Evolutionary conservation across 64 coral and sea anemone species (phyloP), one percentile per base, ranked within the genome.

Genomic region (Montipora capricornis): DNA sequence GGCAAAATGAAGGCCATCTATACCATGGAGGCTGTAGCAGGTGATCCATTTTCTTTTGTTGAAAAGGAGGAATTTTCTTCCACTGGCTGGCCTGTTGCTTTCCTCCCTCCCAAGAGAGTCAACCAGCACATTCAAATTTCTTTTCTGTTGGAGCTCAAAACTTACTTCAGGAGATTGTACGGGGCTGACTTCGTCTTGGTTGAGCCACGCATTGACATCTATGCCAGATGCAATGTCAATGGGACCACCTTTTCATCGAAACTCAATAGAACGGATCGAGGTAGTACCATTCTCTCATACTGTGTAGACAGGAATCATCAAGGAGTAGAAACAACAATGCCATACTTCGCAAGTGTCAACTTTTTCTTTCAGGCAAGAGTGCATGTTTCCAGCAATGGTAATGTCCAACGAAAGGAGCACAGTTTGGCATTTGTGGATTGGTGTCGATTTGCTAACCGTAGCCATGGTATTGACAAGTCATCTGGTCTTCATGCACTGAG

Each of bases 171-270:
- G 51, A 5, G 12, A 24, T 7, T 80, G 1, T 80, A 80, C 51
- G 58, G 16, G 2, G 49, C 37, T 58, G 19, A n/a, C 1, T 80
- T 80, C 20, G 6, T 57, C 19, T 22, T 80, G 49, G 78, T 80
- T 8, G 78, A 80, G 6, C 78, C 78, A 20, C 49, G 78, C n/a
- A 80, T 57, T 7, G 49, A 80, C 78, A 80, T 80, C 17, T 80
- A 22, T 80, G 78, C 78, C 47, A 80, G 78, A 80, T 80, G 78
- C 78, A 80, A 80, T 8, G 78, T 80, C 19, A 26, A 26, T 26
- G 26, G 26, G 26, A 26, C 26, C 26, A 26, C 26, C 26, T 26
- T 26, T 26, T 26, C 55, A 80, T 80, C 49, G 51, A 4, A 80
- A n/a, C 20, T 80, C n/a, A 80, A 80, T 58, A 80, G 49, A 80